phyloP scores from a whole-genome alignment of 2,797 vertebrate species.

The Glyptemys insculpta region DNA sequence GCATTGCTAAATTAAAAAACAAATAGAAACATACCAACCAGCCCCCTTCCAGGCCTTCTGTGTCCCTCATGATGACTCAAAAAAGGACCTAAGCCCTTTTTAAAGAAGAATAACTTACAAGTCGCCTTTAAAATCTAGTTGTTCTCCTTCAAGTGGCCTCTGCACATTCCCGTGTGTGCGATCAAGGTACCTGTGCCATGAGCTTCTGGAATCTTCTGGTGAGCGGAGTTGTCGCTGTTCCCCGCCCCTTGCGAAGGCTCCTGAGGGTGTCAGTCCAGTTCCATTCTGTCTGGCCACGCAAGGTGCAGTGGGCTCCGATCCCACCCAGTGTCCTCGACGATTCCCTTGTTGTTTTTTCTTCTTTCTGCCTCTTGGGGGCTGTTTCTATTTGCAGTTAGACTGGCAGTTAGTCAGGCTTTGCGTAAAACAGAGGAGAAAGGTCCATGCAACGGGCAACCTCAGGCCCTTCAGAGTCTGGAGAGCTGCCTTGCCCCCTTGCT shows the following conservation, averaged over 20 bases:
- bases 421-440: background rate
- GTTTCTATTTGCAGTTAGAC: background rate
- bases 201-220: background rate
- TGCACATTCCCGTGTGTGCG: fast-evolving
- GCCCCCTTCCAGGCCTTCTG: background rate
- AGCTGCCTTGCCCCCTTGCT: background rate
- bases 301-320: background rate
- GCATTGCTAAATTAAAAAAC: background rate
- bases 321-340: background rate
- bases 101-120: background rate
- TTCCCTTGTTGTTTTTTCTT: background rate
- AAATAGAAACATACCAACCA: background rate
- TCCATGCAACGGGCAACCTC: background rate
- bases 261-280: background rate
- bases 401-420: background rate
- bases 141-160: background rate
- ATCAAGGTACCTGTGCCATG: background rate
- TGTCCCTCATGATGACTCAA: fast-evolving
- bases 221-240: too few relatives aligned
- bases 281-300: background rate
- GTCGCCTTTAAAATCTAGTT: fast-evolving
- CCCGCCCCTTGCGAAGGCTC: background rate
- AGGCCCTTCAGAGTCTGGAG: background rate
- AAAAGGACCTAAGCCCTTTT: background rate
- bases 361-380: background rate